These are phyloP conservation scores for Hybognathus amarus DNA, from an alignment of 2,797 vertebrate species.

Conservation along the genomic window DNA sequence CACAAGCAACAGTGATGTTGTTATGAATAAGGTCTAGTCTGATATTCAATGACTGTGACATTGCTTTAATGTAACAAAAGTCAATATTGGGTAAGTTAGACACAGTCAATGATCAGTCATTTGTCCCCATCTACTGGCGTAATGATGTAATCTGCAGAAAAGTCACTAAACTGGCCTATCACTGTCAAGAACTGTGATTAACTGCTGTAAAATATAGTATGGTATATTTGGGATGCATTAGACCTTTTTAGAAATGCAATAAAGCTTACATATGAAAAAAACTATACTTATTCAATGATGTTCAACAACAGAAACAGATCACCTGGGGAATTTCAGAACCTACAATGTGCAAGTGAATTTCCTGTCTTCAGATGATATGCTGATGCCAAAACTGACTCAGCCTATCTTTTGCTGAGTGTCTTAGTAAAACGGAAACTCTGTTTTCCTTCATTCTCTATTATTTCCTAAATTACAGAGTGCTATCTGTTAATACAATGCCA, in stretches of 20 bases:
- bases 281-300: background rate
- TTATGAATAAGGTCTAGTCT: background rate
- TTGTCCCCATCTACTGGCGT: background rate
- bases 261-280: background rate
- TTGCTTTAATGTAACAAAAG: background rate
- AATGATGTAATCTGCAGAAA: background rate
- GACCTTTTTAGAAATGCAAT: background rate
- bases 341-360: background rate
- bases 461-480: slow-evolving; percentile 58
- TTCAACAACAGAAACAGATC: slow-evolving; percentile 13
- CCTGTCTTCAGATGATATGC: slow-evolving; percentile 11
- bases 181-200: background rate
- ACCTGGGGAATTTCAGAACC: slow-evolving; percentile 2
- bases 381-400: slow-evolving; percentile 20
- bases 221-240: background rate
- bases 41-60: background rate
- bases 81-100: background rate
- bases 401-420: slow-evolving; percentile 15
- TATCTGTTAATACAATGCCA: slow-evolving; percentile 36
- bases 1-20: background rate
- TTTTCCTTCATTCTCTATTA: slow-evolving; percentile 43
- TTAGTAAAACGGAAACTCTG: slow-evolving; percentile 61
- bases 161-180: background rate
- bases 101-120: background rate
- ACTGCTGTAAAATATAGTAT: background rate